Evolutionary conservation across 2,797 vertebrate genomes (phyloP), one percentile per base, ranked within the genome.

Genomic region (Prionace glauca): DNA sequence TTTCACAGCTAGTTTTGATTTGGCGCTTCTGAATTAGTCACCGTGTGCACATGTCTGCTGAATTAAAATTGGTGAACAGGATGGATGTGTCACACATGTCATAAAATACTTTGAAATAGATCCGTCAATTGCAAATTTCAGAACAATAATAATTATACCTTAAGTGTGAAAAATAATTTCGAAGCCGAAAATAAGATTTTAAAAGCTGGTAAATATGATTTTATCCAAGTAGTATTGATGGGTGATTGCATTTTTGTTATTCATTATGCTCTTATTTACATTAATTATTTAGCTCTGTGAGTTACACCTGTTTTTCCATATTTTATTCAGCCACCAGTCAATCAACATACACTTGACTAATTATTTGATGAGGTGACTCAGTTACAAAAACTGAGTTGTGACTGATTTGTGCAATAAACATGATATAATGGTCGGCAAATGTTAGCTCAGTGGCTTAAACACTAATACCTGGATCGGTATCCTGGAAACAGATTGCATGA

Each of bases 131-230:
- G n/a, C 9, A 41, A 67, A 92, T 92, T 92, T n/a, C 90, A 20
- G 18, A 22, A n/a, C 32, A 36, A 36, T 67, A 36, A 18, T 65
- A 91, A 92, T 67, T 92, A 92, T 67, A 62, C 2, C 8, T 22
- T 16, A 69, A 92, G n/a, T 1, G 16, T 92, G n/a, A 36, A 92
- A 67, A 41, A 92, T 69, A 92, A 92, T 69, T 92, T 92, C 90
- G 69, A 41, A 84, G 14, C 32, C 62, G 11, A 41, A 32, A 92
- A 67, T 69, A 41, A 92, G 18, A 3, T 92, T 92, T 92, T 36
- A 36, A 67, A 92, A 92, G 62, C 62, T 41, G n/a, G 60, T 36
- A 92, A 18, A 92, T 67, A 67, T 20, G 8, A 67, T 67, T 36
- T 67, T 24, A 36, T 41, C 32, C 65, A 36, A 36, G 90, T n/a